Base-by-base conservation (phyloP, 2,113 vertebrate species). In the Ailurus styani region DNA sequence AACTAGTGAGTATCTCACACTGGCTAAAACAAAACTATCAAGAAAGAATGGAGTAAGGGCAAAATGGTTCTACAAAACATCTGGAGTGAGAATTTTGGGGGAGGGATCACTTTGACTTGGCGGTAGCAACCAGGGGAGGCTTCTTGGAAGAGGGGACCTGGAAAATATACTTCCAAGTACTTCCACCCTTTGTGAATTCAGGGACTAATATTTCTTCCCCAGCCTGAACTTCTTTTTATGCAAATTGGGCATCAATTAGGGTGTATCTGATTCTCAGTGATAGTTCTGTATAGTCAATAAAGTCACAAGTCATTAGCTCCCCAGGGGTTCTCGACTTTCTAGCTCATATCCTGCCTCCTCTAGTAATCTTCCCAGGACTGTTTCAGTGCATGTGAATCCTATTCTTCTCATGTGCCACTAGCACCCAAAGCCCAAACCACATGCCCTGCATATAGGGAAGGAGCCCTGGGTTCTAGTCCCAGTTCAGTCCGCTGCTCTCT, bases 161-260 rank as follows among this genome's bases (percentile, higher is more conserved):
- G 29, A 91, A 75, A 54, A 62, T 20, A 45, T 0, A 42, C n/a
- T 25, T 62, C 15, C 17, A 72, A 64, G 52, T 5, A 15, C 8
- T 29, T 37, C 15, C 27, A 40, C 25, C 70, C 31, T 84, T 57
- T 37, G 23, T 62, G 45, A 62, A 37, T 34, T 54, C 70, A 70
- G 57, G 81, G 70, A 68, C 13, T n/a, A 55, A n/a, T 37, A 13
- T 92, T 52, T 0, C 45, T 55, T 50, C 10, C 37, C 54, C 40
- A 31, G 25, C 17, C 62, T 29, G 18, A 72, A 29, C 6, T 54
- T 20, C 25, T 73, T 18, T 66, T 70, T 93, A 15, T 31, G 79
- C 47, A 85, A 42, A 75, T 0, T 29, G n/a, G 70, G 57, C 21
- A 15, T 6, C 21, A 18, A 3, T 11, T 40, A 57, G 34, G 4